Evolutionary conservation across 1,140 invertebrate genomes (phyloP), one percentile per base, ranked within the genome.

Genomic region (Lysiphlebus fabarum): DNA sequence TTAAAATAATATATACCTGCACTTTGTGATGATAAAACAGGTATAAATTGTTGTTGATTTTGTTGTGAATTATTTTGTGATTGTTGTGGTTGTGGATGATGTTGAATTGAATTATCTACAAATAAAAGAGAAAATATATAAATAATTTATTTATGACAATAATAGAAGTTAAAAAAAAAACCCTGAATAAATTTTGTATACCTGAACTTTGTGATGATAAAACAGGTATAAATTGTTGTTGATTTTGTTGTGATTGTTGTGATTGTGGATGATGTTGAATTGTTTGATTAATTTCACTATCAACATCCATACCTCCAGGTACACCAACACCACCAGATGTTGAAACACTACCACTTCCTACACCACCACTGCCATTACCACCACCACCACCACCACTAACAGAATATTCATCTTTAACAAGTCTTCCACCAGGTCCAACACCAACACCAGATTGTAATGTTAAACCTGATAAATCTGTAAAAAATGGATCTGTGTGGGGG

Each of bases 241-340:
- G 53, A 53, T 74, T 77, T 36, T 67, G 47, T 49, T 79, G 79
- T 33, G 36, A n/a, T 4, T 72, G 67, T 55, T 79, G 75, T n/a
- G 81, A 75, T 47, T 89, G 86, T 42, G 90, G 90, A 78, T 92
- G 90, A 77, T 93, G 90, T 66, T 93, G 90, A 59, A 93, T 90
- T 4, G 91, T 92, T 65, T 83, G 83, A 61, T 78, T 76, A 43
- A 80, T 74, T 47, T 89, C 88, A 12, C 82, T 83, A 68, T 90
- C 89, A 64, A 91, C 88, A 58, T 90, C 89, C 88, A 91, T 90
- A 45, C 85, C 75, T 7, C 70, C 64, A 14, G 66, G 68, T 70
- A 74, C 82, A 67, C 69, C 79, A 14, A 75, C 71, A 34, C 62
- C 65, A n/a, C 65, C 61, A 5, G 72, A 76, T 3, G 76, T 73